phyloP scores from a whole-genome alignment of 2,797 vertebrate genomes.

The Amblyraja radiata region DNA sequence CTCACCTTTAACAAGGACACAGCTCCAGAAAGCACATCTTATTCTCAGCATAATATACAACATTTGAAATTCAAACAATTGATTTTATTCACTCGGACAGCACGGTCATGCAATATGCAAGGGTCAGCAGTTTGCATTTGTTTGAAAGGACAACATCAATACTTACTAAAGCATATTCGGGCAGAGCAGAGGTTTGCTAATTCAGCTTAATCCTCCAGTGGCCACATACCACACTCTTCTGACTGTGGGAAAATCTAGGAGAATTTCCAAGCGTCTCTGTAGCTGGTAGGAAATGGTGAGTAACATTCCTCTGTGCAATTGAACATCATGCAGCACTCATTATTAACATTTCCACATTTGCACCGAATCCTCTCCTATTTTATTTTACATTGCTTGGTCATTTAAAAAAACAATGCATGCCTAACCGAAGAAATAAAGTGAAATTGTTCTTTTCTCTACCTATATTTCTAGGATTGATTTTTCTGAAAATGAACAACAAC shows the following conservation, averaged over 20 bases:
- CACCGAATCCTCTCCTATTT: not conserved
- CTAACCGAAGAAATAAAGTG: not conserved
- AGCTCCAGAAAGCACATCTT: conserved; percentile 8
- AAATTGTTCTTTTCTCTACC: not conserved
- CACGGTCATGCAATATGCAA: conserved; percentile 31
- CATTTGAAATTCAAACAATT: conserved; percentile 24
- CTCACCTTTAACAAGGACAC: conserved; percentile 13
- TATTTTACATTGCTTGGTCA: not conserved
- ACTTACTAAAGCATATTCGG: conserved; percentile 62
- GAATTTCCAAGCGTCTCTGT: conserved; percentile 40
- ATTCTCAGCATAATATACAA: conserved; percentile 18
- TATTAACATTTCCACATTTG: not conserved
- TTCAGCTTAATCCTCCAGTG: conserved; percentile 62
- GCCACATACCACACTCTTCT: conserved; percentile 48
- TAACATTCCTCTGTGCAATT: not conserved
- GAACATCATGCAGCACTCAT: not conserved
- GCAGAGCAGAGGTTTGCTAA: conserved; percentile 52
- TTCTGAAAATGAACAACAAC: not conserved
- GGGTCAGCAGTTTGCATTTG: conserved; percentile 34
- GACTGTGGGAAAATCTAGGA: conserved; percentile 60
- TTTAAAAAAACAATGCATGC: not conserved
- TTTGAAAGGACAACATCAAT: conserved; percentile 53
- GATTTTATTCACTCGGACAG: conserved; percentile 32
- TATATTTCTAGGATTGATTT: not conserved
- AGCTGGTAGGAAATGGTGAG: not conserved